Evolutionary conservation across 2,797 vertebrate genomes (phyloP).

Genomic region (Acridotheres tristis): DNA sequence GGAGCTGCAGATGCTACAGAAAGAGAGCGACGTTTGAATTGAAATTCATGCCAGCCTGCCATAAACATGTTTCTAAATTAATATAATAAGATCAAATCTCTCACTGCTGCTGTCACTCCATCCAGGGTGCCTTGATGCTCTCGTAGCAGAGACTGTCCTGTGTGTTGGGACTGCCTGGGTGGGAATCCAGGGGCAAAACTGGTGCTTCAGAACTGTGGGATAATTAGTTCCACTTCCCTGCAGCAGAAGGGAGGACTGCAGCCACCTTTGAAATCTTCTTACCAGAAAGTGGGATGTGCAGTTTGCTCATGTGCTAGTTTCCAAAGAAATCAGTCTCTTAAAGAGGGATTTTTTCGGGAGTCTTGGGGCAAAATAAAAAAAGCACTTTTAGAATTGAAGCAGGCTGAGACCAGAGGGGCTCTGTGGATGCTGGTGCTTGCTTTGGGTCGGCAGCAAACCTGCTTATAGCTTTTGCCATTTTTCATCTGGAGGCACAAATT

Average conservation of each 20-base stretch:
- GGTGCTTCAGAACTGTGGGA: not conserved
- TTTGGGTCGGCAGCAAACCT: not conserved
- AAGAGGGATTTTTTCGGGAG: not conserved
- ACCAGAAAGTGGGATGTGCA: not conserved
- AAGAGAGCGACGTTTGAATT: not conserved
- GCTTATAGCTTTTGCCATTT: not conserved
- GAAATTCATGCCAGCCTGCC: slow-evolving; percentile 5
- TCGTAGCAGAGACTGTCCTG: not conserved
- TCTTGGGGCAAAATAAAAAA: not conserved
- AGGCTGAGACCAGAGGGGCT: not conserved
- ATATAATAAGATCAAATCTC: not conserved
- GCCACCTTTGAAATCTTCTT: not conserved
- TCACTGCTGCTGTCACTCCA: not conserved
- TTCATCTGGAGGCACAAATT: not conserved
- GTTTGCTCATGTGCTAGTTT: not conserved
- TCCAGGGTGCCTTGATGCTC: not conserved
- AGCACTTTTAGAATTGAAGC: rapidly evolving
- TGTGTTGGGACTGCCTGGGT: not conserved
- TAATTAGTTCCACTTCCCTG: slow-evolving; percentile 11
- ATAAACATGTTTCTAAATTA: slow-evolving; percentile 12
- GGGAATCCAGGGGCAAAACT: not conserved
- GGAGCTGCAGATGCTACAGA: not conserved
- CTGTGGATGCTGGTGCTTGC: not conserved
- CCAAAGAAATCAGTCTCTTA: not conserved
- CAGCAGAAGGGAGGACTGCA: not conserved